A percentile compares a stretch with the other conserved stretches of the same genome.
Conservation (phyloP, 2,113 vertebrate species). For the Thinocorus orbignyianus region DNA sequence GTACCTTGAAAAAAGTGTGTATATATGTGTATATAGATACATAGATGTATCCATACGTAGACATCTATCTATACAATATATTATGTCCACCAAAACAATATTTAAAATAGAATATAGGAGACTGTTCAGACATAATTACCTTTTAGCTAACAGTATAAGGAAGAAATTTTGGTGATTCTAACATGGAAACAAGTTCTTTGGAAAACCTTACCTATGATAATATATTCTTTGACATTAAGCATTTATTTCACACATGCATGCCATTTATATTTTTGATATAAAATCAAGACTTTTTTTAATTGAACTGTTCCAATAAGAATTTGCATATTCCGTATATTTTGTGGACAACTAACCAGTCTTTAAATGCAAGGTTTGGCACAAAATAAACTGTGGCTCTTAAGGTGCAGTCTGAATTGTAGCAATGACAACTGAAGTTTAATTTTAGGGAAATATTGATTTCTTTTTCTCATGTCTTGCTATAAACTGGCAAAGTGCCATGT, state of each 20-base stretch:
- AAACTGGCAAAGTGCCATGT: neutral
- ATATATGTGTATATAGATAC: neutral
- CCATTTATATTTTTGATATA: neutral
- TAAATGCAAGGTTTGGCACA: neutral
- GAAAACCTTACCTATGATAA: neutral
- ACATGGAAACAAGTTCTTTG: neutral
- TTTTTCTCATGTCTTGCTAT: neutral
- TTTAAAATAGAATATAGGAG: neutral
- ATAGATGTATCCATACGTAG: neutral
- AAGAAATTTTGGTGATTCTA: neutral
- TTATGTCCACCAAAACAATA: neutral
- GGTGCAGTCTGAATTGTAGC: neutral
- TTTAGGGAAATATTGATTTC: neutral
- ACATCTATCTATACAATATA: neutral
- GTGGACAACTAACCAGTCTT: neutral
- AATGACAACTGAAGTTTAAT: neutral
- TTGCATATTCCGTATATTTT: neutral
- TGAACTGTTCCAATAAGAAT: neutral
- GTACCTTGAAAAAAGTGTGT: neutral
- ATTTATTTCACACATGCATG: neutral
- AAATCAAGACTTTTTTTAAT: neutral
- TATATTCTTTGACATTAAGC: neutral
- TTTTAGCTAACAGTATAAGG: neutral
- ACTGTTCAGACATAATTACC: neutral
- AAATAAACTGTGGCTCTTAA: neutral